Percentiles rank a stretch among this genome's conserved stretches.
Conservation (phyloP, 2,113 vertebrate species). For the Pluvialis apricaria region DNA sequence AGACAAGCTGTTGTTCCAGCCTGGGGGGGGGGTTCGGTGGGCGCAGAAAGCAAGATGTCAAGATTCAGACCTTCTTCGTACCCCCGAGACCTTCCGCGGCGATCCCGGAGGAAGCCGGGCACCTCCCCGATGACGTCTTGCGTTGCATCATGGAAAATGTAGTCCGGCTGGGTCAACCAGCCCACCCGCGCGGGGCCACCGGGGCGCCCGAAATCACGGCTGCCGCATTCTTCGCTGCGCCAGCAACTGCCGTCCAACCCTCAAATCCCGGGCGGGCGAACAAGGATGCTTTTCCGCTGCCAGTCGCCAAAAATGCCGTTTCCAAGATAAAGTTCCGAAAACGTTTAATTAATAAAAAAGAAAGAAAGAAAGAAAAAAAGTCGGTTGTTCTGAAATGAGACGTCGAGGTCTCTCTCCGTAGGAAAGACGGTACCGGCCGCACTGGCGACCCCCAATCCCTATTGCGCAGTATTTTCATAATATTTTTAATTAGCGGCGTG, state of each 20-base stretch:
- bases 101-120: not conserved
- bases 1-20: not conserved
- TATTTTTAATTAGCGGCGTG: accelerated
- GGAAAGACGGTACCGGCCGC: not conserved
- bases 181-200: not conserved
- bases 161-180: not conserved
- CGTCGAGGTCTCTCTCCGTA: not conserved
- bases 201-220: not conserved
- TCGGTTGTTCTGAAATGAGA: not conserved
- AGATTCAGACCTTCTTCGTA: not conserved
- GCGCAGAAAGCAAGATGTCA: not conserved
- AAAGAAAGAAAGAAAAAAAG: not conserved
- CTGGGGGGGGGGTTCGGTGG: not conserved
- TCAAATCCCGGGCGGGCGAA: not conserved
- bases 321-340: not conserved
- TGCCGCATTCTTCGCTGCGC: not conserved
- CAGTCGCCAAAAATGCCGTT: not conserved
- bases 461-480: not conserved
- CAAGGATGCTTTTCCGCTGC: not conserved
- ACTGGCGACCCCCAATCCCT: not conserved
- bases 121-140: not conserved
- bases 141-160: not conserved
- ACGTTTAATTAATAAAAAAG: too few relatives aligned
- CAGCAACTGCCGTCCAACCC: not conserved
- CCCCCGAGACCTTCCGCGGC: not conserved